phyloP scores from a whole-genome alignment of 2,113 vertebrate species.

The Halichoerus grypus region DNA sequence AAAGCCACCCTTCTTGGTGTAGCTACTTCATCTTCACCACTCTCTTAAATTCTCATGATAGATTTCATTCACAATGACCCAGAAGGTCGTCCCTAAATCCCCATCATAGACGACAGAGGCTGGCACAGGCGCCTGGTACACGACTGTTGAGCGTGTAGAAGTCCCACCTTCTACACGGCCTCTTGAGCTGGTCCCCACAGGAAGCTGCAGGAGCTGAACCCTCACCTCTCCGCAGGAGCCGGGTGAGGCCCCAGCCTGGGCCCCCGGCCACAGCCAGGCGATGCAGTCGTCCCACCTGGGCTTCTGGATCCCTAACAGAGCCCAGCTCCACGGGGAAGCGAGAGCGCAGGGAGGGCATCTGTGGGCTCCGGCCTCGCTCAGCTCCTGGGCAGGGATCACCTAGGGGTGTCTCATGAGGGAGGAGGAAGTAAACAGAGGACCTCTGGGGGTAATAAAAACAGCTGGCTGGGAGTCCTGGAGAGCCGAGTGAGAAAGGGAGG shows the following conservation, averaged over 20 bases:
- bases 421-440: not conserved
- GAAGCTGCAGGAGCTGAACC: too few species aligned
- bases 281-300: conserved; percentile 69
- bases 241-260: conserved; percentile 40
- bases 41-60: not conserved
- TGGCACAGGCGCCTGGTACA: not conserved
- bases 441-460: not conserved
- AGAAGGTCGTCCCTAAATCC: not conserved
- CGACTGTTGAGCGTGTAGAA: not conserved
- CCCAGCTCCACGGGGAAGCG: conserved; percentile 66
- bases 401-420: not conserved
- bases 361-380: not conserved
- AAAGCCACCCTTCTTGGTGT: not conserved
- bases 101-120: not conserved
- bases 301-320: conserved; percentile 9
- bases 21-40: not conserved
- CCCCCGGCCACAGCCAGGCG: conserved; percentile 30
- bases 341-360: conserved; percentile 34
- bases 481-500: not conserved
- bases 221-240: conserved; percentile 76
- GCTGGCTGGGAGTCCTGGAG: not conserved
- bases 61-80: not conserved
- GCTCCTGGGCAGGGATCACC: not conserved
- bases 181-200: not conserved
- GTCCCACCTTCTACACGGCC: not conserved